These are phyloP conservation scores for Parasteatoda lunata DNA, from an alignment of 2,888 invertebrate genomes.

Conservation along the genomic window DNA sequence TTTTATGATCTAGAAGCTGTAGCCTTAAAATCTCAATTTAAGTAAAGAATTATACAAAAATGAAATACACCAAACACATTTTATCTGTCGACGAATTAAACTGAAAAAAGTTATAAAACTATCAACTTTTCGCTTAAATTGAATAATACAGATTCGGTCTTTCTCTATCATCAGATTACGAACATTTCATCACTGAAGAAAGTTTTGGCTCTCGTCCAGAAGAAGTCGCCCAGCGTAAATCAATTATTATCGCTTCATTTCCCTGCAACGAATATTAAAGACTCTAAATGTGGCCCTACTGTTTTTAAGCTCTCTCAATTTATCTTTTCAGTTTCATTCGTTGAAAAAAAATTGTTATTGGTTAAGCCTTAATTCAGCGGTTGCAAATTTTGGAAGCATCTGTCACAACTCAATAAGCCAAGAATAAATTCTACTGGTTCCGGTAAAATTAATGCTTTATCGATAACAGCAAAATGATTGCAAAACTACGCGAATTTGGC, in stretches of 20 bases:
- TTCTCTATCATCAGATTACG: neutral
- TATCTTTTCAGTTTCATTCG: neutral
- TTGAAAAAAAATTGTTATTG: too few relatives aligned
- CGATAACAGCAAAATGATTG: too few relatives aligned
- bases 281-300: neutral
- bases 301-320: neutral
- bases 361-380: too few relatives aligned
- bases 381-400: too few relatives aligned
- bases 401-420: too few relatives aligned
- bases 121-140: neutral
- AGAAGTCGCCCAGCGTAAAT: constrained; percentile 4
- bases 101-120: neutral
- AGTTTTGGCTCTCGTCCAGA: constrained; percentile 42
- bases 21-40: too few relatives aligned
- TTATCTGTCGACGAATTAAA: neutral
- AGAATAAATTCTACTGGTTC: too few relatives aligned
- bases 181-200: constrained; percentile 6
- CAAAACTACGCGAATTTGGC: too few relatives aligned
- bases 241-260: constrained; percentile 55
- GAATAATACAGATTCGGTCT: neutral
- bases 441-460: too few relatives aligned
- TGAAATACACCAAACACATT: neutral
- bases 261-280: constrained; percentile 40
- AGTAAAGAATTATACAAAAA: too few relatives aligned
- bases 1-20: too few relatives aligned